Conservation (phyloP, 2,888 invertebrate genomes). For the Megalurothrips usitatus region DNA sequence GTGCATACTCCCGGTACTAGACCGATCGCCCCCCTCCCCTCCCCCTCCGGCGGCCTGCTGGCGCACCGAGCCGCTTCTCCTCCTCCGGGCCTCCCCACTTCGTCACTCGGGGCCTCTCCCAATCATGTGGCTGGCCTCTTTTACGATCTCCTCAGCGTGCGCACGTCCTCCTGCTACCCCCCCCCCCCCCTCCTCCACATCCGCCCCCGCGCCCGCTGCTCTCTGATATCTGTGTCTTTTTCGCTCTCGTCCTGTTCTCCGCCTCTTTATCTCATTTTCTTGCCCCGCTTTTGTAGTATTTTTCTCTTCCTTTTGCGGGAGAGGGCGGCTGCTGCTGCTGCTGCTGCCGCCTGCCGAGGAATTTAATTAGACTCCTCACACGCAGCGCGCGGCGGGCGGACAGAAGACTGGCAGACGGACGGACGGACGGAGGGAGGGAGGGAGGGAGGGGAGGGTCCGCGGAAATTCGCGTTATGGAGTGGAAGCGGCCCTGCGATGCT, state of each 20-base stretch:
- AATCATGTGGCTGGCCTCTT: conserved; percentile 19
- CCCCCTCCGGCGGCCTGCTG: not conserved
- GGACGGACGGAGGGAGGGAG: not conserved
- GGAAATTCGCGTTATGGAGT: no score
- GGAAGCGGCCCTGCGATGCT: no score
- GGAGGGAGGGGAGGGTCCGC: no score
- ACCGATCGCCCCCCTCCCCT: not conserved
- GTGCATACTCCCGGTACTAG: not conserved
- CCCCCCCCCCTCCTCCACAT: not conserved
- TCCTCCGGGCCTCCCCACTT: not conserved
- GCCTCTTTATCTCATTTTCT: not conserved
- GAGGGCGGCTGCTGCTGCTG: no score
- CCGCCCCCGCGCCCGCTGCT: not conserved
- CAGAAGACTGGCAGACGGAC: not conserved
- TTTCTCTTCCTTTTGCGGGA: not conserved
- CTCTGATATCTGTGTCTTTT: not conserved
- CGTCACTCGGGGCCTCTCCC: not conserved
- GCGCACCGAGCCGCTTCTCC: not conserved
- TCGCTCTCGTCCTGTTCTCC: not conserved
- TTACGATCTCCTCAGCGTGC: not conserved
- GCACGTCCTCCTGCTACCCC: no score
- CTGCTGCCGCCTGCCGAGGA: not conserved
- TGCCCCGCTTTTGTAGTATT: not conserved
- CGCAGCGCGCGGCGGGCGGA: not conserved
- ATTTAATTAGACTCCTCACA: conserved; percentile 15